phyloP scores from a whole-genome alignment of 2,797 vertebrate genomes.

The Cuniculus paca region DNA sequence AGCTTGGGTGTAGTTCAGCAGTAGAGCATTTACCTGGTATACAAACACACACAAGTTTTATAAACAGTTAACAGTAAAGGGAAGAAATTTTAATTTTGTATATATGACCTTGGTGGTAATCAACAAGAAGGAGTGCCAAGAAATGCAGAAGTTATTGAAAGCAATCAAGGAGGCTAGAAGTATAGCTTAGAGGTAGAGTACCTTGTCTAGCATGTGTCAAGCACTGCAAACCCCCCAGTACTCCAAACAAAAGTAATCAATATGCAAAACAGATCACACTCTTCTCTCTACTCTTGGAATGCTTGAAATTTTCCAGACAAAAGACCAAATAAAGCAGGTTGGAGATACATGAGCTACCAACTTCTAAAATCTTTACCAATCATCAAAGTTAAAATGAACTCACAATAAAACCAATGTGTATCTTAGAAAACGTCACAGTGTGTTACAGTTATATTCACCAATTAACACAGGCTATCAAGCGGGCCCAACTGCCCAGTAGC shows the following conservation, averaged over 20 bases:
- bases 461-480: neutral
- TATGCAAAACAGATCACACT: neutral
- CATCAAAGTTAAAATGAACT: neutral
- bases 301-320: conserved; percentile 34
- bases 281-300: neutral
- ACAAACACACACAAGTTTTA: neutral
- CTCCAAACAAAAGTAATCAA: neutral
- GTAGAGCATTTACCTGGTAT: neutral
- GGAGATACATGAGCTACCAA: neutral
- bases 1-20: neutral
- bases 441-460: neutral
- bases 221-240: neutral
- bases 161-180: neutral
- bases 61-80: neutral
- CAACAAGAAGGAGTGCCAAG: neutral
- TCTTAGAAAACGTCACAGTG: neutral
- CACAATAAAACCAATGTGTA: neutral
- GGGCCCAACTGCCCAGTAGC: neutral
- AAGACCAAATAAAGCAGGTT: neutral
- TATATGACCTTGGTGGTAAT: neutral
- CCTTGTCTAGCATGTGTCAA: neutral
- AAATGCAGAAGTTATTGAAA: neutral
- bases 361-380: neutral
- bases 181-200: neutral
- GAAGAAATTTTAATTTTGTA: neutral